Conservation (phyloP, 2,797 vertebrate species). For the Lophius americanus region DNA sequence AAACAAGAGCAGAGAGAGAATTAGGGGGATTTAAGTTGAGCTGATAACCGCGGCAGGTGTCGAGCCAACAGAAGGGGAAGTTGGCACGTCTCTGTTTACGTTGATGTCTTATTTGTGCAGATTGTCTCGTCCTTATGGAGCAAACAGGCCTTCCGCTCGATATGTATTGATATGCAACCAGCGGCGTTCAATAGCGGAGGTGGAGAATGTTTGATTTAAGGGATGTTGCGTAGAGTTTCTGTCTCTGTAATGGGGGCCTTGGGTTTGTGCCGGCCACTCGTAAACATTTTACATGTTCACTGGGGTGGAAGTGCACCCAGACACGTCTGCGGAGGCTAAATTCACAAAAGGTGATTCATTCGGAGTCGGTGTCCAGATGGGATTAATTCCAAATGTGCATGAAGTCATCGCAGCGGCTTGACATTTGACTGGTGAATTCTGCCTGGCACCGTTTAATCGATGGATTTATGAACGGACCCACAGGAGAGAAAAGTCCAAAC, state of each 20-base stretch:
- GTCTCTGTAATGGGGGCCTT: constrained; percentile 26
- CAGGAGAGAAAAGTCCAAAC: constrained; percentile 31
- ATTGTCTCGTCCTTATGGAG: constrained; percentile 28
- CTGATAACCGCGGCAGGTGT: constrained; percentile 29
- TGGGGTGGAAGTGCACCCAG: constrained; percentile 20
- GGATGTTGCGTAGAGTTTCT: constrained; percentile 19
- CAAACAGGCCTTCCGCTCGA: constrained; percentile 41
- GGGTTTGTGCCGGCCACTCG: background rate
- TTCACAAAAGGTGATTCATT: constrained; percentile 19
- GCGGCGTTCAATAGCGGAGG: constrained; percentile 22
- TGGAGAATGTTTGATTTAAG: constrained; percentile 46
- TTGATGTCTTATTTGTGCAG: constrained; percentile 47
- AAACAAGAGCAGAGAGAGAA: constrained; percentile 21
- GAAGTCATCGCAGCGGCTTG: constrained; percentile 60
- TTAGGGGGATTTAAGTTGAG: constrained; percentile 6
- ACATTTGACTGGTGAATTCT: constrained; percentile 76
- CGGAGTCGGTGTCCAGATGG: constrained; percentile 45
- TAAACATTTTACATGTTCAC: constrained; percentile 21
- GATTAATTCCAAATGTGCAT: constrained; percentile 45
- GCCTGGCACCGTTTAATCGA: constrained; percentile 58
- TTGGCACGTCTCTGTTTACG: constrained; percentile 37
- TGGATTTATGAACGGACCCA: constrained; percentile 31
- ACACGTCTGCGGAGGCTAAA: constrained; percentile 32
- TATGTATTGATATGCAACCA: constrained; percentile 53
- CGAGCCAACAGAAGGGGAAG: constrained; percentile 21